phyloP scores from a whole-genome alignment of 2,888 invertebrate species.

The Mythimna vitellina region DNA sequence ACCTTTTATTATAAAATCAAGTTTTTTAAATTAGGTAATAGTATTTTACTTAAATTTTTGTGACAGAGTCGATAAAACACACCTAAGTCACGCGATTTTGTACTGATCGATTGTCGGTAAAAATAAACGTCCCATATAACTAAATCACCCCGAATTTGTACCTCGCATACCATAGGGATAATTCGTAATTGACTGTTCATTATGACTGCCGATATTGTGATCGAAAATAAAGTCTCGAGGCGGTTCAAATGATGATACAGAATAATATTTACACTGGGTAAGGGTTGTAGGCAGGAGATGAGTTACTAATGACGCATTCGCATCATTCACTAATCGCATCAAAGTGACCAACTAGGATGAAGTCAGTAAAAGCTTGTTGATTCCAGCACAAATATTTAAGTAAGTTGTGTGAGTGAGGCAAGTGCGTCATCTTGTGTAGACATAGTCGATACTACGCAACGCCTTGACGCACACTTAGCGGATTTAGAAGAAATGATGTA shows the following conservation, averaged over 20 bases:
- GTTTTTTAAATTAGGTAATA: too few relatives aligned
- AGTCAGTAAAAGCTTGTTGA: slow-evolving; percentile 16
- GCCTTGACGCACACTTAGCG: slow-evolving; percentile 22
- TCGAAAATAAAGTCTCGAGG: slow-evolving; percentile 16
- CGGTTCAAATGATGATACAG: slow-evolving; percentile 2
- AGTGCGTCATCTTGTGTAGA: slow-evolving; percentile 22
- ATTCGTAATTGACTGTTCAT: slow-evolving; percentile 2
- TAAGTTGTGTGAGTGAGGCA: neutral
- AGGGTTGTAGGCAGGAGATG: slow-evolving; percentile 8
- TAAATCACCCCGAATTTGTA: neutral
- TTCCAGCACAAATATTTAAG: slow-evolving; percentile 13
- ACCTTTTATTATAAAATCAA: too few relatives aligned
- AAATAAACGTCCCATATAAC: too few relatives aligned
- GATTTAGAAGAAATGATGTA: slow-evolving; percentile 5
- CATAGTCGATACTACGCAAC: slow-evolving; percentile 2
- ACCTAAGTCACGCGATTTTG: too few relatives aligned
- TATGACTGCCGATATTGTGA: neutral
- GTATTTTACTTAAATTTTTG: too few relatives aligned
- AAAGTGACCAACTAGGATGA: slow-evolving; percentile 1
- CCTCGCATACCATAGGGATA: neutral
- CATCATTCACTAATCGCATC: slow-evolving; percentile 24
- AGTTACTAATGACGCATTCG: slow-evolving; percentile 29
- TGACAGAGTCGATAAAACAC: too few relatives aligned
- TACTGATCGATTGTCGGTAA: too few relatives aligned
- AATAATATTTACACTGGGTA: slow-evolving; percentile 29